These are phyloP conservation scores for Oophaga sylvatica DNA, from an alignment of 2,797 vertebrate species.

Conservation along the genomic window DNA sequence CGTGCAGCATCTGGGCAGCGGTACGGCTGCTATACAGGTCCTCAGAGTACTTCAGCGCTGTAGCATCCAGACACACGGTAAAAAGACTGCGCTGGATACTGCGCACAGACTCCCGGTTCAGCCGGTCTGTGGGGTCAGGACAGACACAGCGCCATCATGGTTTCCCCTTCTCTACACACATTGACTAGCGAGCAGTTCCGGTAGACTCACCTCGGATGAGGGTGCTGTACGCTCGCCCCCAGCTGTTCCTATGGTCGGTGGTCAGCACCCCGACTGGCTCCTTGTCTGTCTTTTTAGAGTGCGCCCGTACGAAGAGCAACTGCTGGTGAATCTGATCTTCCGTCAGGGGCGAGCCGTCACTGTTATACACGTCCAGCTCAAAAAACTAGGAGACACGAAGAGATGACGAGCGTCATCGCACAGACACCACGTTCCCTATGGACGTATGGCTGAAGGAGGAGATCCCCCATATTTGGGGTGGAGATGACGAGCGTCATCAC, in stretches of 20 bases:
- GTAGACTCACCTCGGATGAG: conserved; percentile 64
- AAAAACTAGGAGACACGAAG: conserved; percentile 8
- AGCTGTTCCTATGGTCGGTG: conserved; percentile 84
- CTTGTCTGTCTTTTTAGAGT: conserved; percentile 87
- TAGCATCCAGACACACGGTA: conserved; percentile 81
- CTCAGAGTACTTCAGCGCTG: conserved; percentile 83
- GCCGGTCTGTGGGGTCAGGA: conserved; percentile 73
- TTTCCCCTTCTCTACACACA: neutral
- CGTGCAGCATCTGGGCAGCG: conserved; percentile 83
- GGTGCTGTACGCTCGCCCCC: conserved; percentile 81
- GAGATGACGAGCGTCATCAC: too few species aligned
- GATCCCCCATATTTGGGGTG: neutral
- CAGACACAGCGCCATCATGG: neutral
- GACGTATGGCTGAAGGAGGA: neutral
- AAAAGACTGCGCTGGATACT: conserved; percentile 82
- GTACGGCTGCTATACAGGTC: conserved; percentile 83
- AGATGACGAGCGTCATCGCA: neutral
- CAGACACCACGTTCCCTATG: too few species aligned
- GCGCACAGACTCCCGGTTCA: conserved; percentile 83
- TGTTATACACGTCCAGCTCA: conserved; percentile 84
- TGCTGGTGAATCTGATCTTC: conserved; percentile 83
- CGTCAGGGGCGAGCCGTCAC: conserved; percentile 81
- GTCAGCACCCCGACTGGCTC: conserved; percentile 85
- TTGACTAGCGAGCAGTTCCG: too few species aligned
- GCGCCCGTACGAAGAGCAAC: conserved; percentile 78